Evolutionary conservation across 2,888 invertebrate genomes (phyloP).

Genomic region (Amblyteles armatorius): DNA sequence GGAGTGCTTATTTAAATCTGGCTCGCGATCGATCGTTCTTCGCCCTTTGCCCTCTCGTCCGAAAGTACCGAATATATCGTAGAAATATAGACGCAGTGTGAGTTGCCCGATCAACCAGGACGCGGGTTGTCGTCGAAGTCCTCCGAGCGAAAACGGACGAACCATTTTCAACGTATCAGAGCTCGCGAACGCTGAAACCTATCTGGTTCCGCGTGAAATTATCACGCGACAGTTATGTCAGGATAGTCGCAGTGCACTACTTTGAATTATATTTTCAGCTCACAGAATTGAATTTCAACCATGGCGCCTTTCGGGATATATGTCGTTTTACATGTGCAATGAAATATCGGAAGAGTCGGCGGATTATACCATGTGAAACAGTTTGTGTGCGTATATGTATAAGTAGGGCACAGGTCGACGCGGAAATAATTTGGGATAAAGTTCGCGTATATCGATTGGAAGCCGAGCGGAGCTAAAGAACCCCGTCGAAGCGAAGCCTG

Average conservation of each 20-base stretch:
- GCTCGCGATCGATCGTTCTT: background rate
- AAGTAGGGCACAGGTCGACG: background rate
- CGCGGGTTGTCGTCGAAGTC: too few relatives aligned
- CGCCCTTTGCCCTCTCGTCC: background rate
- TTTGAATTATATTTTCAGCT: background rate
- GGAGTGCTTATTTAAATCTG: background rate
- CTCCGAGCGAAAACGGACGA: background rate
- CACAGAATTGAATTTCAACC: background rate
- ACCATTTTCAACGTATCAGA: background rate
- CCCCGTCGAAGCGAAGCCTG: slow-evolving; percentile 1
- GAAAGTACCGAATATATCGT: background rate
- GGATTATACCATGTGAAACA: background rate
- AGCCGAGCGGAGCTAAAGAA: slow-evolving; percentile 18
- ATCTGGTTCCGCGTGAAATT: background rate
- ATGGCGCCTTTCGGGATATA: background rate
- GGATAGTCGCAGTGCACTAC: background rate
- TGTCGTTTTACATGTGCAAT: slow-evolving; percentile 1
- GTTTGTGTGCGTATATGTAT: background rate
- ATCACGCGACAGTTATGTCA: background rate
- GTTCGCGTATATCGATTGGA: slow-evolving; percentile 6
- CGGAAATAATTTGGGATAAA: slow-evolving; percentile 1
- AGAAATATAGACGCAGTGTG: background rate
- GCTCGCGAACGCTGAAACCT: too few relatives aligned
- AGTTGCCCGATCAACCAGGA: too few relatives aligned
- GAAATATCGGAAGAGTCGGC: background rate